phyloP scores from a whole-genome alignment of 2,113 vertebrate species.

The Etheostoma cragini region DNA sequence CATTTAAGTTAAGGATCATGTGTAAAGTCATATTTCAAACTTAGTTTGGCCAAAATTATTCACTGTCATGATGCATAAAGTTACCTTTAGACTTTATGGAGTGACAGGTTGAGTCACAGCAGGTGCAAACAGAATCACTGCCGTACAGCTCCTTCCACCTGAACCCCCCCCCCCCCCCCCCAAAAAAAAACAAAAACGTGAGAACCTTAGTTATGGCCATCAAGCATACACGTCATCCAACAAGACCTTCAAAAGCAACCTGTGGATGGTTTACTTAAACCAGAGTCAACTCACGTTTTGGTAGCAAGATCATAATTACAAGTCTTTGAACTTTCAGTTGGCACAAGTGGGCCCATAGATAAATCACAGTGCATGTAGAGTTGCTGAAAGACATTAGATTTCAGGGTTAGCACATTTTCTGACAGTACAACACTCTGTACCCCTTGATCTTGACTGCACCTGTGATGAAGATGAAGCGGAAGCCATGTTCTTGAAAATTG shows the following conservation, averaged over 20 bases:
- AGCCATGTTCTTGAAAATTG: slow-evolving; percentile 56
- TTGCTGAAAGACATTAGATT: slow-evolving; percentile 45
- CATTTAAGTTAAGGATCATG: not conserved
- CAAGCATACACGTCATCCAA: not conserved
- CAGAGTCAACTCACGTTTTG: slow-evolving; percentile 25
- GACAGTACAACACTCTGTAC: accelerated
- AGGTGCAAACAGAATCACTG: slow-evolving; percentile 54
- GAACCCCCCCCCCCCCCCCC: too few relatives aligned
- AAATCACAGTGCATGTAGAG: slow-evolving; percentile 81
- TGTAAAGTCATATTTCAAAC: not conserved
- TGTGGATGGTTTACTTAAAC: not conserved
- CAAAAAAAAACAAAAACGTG: too few relatives aligned
- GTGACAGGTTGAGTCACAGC: slow-evolving; percentile 68
- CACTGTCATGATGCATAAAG: too few relatives aligned
- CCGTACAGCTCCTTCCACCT: slow-evolving; percentile 81
- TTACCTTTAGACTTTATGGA: not conserved
- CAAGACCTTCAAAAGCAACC: not conserved
- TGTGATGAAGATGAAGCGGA: not conserved
- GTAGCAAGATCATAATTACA: slow-evolving; percentile 63
- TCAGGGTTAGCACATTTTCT: not conserved
- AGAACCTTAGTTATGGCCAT: too few relatives aligned
- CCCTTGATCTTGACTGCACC: slow-evolving; percentile 33
- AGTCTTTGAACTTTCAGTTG: slow-evolving; percentile 65
- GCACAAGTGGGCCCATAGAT: slow-evolving; percentile 8
- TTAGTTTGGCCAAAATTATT: too few relatives aligned